A percentile compares a stretch with the other conserved stretches of the same genome.
These are phyloP conservation scores for Nestor notabilis DNA, from an alignment of 2,113 vertebrate species.

Conservation along the genomic window DNA sequence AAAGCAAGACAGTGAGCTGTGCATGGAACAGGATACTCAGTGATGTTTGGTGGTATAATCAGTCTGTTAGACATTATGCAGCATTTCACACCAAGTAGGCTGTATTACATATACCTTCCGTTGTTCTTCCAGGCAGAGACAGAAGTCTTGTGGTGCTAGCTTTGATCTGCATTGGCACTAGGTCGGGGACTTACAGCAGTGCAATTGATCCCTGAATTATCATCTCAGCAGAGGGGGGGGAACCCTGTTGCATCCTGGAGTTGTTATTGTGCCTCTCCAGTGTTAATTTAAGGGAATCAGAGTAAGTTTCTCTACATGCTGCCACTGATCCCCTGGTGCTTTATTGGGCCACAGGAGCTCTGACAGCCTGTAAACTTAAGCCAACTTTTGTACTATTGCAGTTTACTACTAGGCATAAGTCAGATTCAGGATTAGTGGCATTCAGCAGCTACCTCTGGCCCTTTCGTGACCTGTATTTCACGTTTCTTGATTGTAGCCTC, in stretches of 20 bases:
- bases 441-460: background rate
- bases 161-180: background rate
- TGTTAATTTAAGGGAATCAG: background rate
- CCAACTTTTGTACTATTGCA: background rate
- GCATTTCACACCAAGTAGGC: background rate
- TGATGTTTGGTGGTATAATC: background rate
- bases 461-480: background rate
- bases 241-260: background rate
- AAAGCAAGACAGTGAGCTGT: background rate
- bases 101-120: fast-evolving
- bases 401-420: background rate
- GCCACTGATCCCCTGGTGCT: background rate
- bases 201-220: background rate
- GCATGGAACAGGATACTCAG: background rate
- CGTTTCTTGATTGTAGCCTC: background rate
- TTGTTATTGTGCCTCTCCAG: background rate
- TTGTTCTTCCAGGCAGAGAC: background rate
- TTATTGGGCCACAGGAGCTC: background rate
- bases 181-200: background rate
- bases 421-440: background rate
- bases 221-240: background rate
- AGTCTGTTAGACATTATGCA: fast-evolving
- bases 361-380: background rate
- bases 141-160: background rate
- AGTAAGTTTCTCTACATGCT: background rate